A percentile compares a stretch with the other conserved stretches of the same genome.
Evolutionary conservation across 2,113 vertebrate genomes (phyloP).

Genomic region (Sclerurus mexicanus): DNA sequence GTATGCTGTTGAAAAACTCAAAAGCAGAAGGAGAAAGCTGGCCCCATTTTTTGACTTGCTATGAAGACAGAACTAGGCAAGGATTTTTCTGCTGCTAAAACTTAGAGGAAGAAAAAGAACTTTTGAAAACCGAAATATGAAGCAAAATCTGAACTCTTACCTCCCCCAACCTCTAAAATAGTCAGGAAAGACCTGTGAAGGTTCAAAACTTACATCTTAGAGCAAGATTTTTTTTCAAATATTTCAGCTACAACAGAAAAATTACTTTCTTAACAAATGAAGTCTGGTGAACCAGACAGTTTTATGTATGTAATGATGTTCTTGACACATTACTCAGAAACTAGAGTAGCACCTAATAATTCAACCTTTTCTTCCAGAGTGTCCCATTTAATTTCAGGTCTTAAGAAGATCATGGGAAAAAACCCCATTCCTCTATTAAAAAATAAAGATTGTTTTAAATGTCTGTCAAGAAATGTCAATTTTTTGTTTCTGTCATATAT

Average conservation of each 20-base stretch:
- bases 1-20: background rate
- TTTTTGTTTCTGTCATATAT: background rate
- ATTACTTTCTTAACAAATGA: background rate
- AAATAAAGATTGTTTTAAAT: background rate
- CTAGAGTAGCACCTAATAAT: background rate
- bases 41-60: background rate
- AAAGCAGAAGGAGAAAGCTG: background rate
- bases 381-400: background rate
- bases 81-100: background rate
- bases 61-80: background rate
- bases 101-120: background rate
- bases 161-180: background rate
- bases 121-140: background rate
- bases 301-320: background rate
- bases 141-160: background rate
- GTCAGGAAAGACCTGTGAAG: background rate
- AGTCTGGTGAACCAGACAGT: background rate
- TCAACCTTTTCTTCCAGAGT: background rate
- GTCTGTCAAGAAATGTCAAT: background rate
- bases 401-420: background rate
- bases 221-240: background rate
- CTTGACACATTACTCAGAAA: background rate
- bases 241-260: background rate
- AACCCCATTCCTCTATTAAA: background rate
- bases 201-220: background rate